Conservation (phyloP, 2,113 vertebrate species). For the Podarcis muralis region DNA sequence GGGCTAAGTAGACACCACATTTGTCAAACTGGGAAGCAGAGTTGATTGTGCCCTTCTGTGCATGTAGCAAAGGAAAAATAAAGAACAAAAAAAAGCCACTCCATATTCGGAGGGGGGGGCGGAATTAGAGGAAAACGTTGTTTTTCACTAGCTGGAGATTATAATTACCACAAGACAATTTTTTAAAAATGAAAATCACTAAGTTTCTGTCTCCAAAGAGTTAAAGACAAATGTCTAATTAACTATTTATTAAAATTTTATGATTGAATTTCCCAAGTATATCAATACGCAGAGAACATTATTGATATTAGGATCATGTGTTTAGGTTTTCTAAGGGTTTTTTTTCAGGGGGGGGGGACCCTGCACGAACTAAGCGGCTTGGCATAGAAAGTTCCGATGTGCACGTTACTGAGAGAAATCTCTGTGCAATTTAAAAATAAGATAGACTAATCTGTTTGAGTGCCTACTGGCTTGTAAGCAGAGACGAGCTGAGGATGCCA, state of each 20-base stretch:
- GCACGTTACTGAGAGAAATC: slow-evolving; percentile 48
- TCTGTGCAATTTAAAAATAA: slow-evolving; percentile 69
- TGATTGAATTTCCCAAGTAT: slow-evolving; percentile 62
- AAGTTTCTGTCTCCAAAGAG: slow-evolving; percentile 62
- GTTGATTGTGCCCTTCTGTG: background rate
- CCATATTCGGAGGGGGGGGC: background rate
- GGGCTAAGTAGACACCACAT: background rate
- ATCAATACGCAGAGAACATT: slow-evolving; percentile 61
- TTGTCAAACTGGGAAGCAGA: background rate
- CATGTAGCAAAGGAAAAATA: background rate
- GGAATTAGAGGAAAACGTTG: background rate
- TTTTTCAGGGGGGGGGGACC: background rate
- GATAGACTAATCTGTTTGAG: slow-evolving; percentile 75
- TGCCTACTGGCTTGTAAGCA: slow-evolving; percentile 72
- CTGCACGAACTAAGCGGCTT: slow-evolving; percentile 53
- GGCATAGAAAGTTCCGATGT: slow-evolving; percentile 50
- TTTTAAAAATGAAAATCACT: slow-evolving; percentile 54
- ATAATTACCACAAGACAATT: slow-evolving; percentile 58
- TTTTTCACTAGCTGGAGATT: slow-evolving; percentile 46
- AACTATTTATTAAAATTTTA: slow-evolving; percentile 68
- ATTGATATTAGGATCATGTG: slow-evolving; percentile 57
- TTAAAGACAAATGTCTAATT: slow-evolving; percentile 68
- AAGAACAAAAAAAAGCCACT: background rate
- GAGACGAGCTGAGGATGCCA: slow-evolving; percentile 69
- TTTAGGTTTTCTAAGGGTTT: slow-evolving; percentile 59